These are phyloP conservation scores for Ariopsis seemanni DNA, from an alignment of 2,113 vertebrate genomes.

Conservation along the genomic window DNA sequence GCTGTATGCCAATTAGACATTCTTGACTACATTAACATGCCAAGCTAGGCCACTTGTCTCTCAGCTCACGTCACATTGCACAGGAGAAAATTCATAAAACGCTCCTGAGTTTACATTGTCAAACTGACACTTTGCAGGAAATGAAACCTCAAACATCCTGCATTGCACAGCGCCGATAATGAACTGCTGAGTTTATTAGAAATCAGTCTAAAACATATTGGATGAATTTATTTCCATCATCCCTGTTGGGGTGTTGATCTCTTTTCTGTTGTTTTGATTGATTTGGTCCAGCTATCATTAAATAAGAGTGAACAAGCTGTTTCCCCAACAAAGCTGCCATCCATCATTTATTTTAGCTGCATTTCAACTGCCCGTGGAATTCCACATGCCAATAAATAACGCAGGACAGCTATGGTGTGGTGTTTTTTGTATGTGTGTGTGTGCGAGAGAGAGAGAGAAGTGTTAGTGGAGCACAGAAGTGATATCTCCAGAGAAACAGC, in stretches of 20 bases:
- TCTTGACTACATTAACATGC: slow-evolving; percentile 2
- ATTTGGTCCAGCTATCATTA: slow-evolving; percentile 35
- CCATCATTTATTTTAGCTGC: slow-evolving; percentile 37
- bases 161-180: slow-evolving; percentile 30
- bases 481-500: slow-evolving; percentile 51
- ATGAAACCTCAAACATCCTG: slow-evolving; percentile 44
- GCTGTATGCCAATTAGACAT: slow-evolving; percentile 14
- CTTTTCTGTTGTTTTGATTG: slow-evolving; percentile 30
- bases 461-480: slow-evolving; percentile 30
- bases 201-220: slow-evolving; percentile 54
- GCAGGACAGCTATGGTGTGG: background rate
- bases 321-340: slow-evolving; percentile 32
- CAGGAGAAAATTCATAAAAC: slow-evolving; percentile 44
- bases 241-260: slow-evolving; percentile 1
- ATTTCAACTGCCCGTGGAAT: slow-evolving; percentile 33
- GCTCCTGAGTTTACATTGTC: slow-evolving; percentile 18
- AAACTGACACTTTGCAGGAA: slow-evolving; percentile 49
- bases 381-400: slow-evolving; percentile 35
- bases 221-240: slow-evolving; percentile 36
- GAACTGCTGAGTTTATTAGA: slow-evolving; percentile 53
- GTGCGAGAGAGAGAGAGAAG: slow-evolving; percentile 16
- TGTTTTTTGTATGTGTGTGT: background rate
- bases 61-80: slow-evolving; percentile 14
- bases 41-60: slow-evolving; percentile 15
- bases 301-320: slow-evolving; percentile 45